Conservation (phyloP, 1,140 invertebrate genomes). For the Brachionus koreanus region DNA sequence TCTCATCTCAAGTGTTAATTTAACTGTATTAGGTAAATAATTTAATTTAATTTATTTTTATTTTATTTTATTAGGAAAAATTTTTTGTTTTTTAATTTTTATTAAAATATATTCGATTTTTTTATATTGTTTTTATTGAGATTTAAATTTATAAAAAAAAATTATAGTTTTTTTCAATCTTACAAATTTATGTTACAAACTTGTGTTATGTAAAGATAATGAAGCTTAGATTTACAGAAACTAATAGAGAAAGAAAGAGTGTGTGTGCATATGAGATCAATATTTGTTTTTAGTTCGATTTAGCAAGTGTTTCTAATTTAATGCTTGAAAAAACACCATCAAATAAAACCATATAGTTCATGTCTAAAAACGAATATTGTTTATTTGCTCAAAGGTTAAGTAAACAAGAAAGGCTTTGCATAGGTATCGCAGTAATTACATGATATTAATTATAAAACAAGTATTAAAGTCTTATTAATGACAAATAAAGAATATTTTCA, state of each 20-base stretch:
- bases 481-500: not conserved
- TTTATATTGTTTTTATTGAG: no score
- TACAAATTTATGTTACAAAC: not conserved
- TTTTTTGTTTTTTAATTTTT: no score
- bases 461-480: not conserved
- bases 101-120: no score
- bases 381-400: slow-evolving; percentile 10
- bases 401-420: not conserved
- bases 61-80: no score
- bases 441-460: not conserved
- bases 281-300: not conserved
- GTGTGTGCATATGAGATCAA: not conserved
- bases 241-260: not conserved
- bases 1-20: slow-evolving; percentile 28
- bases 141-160: no score
- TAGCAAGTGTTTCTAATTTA: slow-evolving; percentile 32
- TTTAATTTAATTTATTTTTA: not conserved
- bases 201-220: not conserved
- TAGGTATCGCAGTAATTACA: slow-evolving; percentile 10
- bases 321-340: slow-evolving; percentile 6
- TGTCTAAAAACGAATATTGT: not conserved
- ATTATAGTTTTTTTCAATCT: no score
- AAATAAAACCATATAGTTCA: not conserved
- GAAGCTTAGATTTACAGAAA: not conserved
- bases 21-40: slow-evolving; percentile 35